These are phyloP conservation scores for Lithobates pipiens DNA, from an alignment of 2,797 vertebrate genomes.

Conservation along the genomic window DNA sequence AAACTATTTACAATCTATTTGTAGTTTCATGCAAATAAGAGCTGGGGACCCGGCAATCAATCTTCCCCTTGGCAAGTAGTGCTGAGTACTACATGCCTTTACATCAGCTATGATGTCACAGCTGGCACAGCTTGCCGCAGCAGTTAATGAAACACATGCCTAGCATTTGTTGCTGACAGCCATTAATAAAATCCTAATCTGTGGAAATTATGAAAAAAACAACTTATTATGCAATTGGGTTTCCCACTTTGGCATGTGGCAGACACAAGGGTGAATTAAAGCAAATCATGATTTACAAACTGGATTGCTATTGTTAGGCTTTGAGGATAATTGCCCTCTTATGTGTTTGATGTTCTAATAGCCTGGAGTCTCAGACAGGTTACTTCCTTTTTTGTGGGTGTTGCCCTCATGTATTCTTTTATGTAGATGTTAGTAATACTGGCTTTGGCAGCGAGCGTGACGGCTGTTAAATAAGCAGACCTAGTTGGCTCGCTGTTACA, in stretches of 20 bases:
- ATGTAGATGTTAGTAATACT: slow-evolving; percentile 57
- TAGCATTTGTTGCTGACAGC: slow-evolving; percentile 83
- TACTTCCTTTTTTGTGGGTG: slow-evolving; percentile 62
- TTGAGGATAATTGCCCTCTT: slow-evolving; percentile 60
- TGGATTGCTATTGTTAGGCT: slow-evolving; percentile 68
- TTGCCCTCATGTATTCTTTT: slow-evolving; percentile 58
- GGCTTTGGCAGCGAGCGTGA: slow-evolving; percentile 62
- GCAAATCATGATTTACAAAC: slow-evolving; percentile 69
- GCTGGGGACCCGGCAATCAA: slow-evolving; percentile 65
- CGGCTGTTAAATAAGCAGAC: slow-evolving; percentile 63
- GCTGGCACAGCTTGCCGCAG: slow-evolving; percentile 66
- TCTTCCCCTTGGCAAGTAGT: slow-evolving; percentile 63
- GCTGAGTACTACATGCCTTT: slow-evolving; percentile 57
- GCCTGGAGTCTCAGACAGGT: slow-evolving; percentile 62
- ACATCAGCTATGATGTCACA: slow-evolving; percentile 70
- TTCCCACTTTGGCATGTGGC: slow-evolving; percentile 82
- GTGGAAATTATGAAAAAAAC: slow-evolving; percentile 83
- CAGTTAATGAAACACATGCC: slow-evolving; percentile 77
- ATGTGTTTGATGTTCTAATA: slow-evolving; percentile 72
- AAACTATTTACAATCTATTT: slow-evolving; percentile 52
- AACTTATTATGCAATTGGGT: slow-evolving; percentile 77
- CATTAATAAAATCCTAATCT: slow-evolving; percentile 86
- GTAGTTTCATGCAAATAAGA: slow-evolving; percentile 62
- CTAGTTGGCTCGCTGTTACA: slow-evolving; percentile 55
- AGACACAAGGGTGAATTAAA: slow-evolving; percentile 72